phyloP scores from a whole-genome alignment of 2,113 vertebrate species.

The Anguilla rostrata region DNA sequence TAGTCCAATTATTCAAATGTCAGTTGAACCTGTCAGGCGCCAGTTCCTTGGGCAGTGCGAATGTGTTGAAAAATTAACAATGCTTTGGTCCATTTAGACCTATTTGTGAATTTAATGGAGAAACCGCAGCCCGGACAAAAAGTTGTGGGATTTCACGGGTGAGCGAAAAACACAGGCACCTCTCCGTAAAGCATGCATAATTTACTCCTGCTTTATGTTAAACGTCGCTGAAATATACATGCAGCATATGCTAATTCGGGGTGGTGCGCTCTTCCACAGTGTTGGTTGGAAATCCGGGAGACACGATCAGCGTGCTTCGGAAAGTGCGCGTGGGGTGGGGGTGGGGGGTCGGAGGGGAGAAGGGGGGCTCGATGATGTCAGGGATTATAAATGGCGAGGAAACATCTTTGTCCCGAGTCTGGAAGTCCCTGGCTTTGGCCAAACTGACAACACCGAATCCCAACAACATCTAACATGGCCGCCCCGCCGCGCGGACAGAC shows the following conservation, averaged over 20 bases:
- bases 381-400: constrained; percentile 93
- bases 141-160: constrained; percentile 89
- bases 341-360: constrained; percentile 28
- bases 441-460: constrained; percentile 84
- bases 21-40: constrained; percentile 85
- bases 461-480: constrained; percentile 92
- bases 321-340: background rate
- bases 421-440: constrained; percentile 77
- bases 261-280: constrained; percentile 68
- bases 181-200: constrained; percentile 90
- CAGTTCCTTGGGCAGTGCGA: constrained; percentile 73
- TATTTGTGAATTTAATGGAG: constrained; percentile 87
- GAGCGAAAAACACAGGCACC: constrained; percentile 76
- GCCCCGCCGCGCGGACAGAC: constrained; percentile 93
- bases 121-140: constrained; percentile 82
- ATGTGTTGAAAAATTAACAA: constrained; percentile 84
- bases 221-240: constrained; percentile 95
- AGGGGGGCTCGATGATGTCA: constrained; percentile 57
- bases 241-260: constrained; percentile 91
- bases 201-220: constrained; percentile 86
- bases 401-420: constrained; percentile 85
- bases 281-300: constrained; percentile 77
- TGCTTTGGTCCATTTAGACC: constrained; percentile 86
- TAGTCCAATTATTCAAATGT: constrained; percentile 94
- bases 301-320: constrained; percentile 60